phyloP scores from a whole-genome alignment of 2,888 invertebrate genomes.

The Harpalus rufipes region DNA sequence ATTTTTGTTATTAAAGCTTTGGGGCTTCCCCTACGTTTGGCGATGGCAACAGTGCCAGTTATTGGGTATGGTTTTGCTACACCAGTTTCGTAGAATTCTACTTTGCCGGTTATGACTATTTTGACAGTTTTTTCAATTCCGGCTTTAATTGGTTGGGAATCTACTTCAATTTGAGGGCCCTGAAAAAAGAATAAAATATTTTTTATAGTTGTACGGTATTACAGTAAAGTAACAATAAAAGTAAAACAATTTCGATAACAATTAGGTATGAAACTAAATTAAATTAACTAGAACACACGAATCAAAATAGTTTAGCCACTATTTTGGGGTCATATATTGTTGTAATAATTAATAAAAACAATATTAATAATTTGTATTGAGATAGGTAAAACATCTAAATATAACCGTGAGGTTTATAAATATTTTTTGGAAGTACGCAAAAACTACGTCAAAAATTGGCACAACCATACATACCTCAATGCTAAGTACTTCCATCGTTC shows the following conservation, averaged over 20 bases:
- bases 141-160: conserved; percentile 74
- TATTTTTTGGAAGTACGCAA: conserved; percentile 1
- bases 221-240: too few relatives aligned
- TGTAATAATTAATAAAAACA: too few relatives aligned
- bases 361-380: too few relatives aligned
- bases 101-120: conserved; percentile 82
- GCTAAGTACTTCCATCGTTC: conserved; percentile 83
- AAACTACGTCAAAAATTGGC: conserved; percentile 10
- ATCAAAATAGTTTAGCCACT: too few relatives aligned
- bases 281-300: too few relatives aligned
- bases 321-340: too few relatives aligned
- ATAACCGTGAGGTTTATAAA: not conserved
- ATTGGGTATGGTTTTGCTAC: conserved; percentile 81
- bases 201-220: not conserved
- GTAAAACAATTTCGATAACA: too few relatives aligned
- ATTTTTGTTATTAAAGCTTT: conserved; percentile 80
- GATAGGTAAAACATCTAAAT: not conserved
- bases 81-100: conserved; percentile 84
- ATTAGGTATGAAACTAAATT: too few relatives aligned
- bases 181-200: conserved; percentile 75
- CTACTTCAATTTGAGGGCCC: conserved; percentile 78
- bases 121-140: conserved; percentile 82
- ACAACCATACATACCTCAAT: conserved; percentile 79
- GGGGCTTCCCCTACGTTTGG: conserved; percentile 77
- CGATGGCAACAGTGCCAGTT: conserved; percentile 80